These are phyloP conservation scores for Lysandra coridon DNA, from an alignment of 2,888 invertebrate genomes.

Conservation along the genomic window DNA sequence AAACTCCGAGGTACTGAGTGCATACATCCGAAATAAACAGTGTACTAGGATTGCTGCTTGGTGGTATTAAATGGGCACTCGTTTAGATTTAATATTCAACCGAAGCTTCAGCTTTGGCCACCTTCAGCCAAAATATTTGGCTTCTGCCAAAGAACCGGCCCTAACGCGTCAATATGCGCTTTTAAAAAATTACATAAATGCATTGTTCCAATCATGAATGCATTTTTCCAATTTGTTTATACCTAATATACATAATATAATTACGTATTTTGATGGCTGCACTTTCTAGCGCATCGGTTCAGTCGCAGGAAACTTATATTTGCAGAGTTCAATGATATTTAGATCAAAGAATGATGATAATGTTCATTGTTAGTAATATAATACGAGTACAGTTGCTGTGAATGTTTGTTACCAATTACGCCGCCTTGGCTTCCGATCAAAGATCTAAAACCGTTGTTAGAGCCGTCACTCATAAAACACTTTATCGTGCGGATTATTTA, in stretches of 20 bases:
- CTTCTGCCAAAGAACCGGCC: too few species aligned
- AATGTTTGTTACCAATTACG: constrained; percentile 50
- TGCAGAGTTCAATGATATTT: not conserved
- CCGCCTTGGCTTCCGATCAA: constrained; percentile 62
- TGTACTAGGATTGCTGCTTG: not conserved
- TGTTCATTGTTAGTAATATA: not conserved
- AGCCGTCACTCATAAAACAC: constrained; percentile 48
- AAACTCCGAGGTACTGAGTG: too few species aligned
- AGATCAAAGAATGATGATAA: constrained; percentile 13
- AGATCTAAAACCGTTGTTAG: constrained; percentile 56
- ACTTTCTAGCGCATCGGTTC: not conserved
- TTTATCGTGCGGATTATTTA: constrained; percentile 46
- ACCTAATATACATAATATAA: too few species aligned
- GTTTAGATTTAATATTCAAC: not conserved
- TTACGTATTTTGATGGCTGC: too few species aligned
- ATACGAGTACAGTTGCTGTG: constrained; percentile 7
- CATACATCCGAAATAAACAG: not conserved
- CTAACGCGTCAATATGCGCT: too few species aligned
- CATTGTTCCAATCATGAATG: too few species aligned
- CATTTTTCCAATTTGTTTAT: too few species aligned
- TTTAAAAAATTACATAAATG: too few species aligned
- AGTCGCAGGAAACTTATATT: not conserved
- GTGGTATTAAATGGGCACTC: not conserved
- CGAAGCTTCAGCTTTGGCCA: not conserved
- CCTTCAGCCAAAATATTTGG: not conserved